Conservation (phyloP, 2,888 invertebrate genomes). For the Emmelina monodactyla region DNA sequence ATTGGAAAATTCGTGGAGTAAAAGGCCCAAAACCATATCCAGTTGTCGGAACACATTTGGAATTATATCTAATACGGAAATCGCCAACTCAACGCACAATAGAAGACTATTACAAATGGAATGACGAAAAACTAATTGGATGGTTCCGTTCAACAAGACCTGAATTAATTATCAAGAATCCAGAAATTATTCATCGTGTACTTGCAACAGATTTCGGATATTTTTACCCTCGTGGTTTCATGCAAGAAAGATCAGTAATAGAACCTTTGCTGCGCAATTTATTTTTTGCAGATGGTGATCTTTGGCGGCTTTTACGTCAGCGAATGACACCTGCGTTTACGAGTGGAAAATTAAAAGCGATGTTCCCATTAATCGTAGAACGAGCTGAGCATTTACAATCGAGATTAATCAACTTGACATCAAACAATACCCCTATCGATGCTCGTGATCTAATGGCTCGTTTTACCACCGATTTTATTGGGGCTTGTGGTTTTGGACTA, state of each 20-base stretch:
- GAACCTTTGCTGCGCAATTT: slow-evolving; percentile 17
- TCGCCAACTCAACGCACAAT: slow-evolving; percentile 11
- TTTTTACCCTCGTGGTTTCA: slow-evolving; percentile 15
- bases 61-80: not conserved
- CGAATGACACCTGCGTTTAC: slow-evolving; percentile 29
- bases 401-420: slow-evolving; percentile 15
- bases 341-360: slow-evolving; percentile 18
- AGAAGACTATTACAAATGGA: slow-evolving; percentile 15
- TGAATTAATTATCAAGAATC: slow-evolving; percentile 17
- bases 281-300: slow-evolving; percentile 18
- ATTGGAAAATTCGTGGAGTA: not conserved
- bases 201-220: slow-evolving; percentile 16
- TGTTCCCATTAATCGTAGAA: slow-evolving; percentile 19
- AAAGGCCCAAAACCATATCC: not conserved
- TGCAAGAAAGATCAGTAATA: slow-evolving; percentile 9
- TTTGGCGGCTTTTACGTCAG: slow-evolving; percentile 39
- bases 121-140: slow-evolving; percentile 16
- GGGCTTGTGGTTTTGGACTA: slow-evolving; percentile 17
- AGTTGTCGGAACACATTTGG: not conserved
- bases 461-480: slow-evolving; percentile 18
- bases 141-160: slow-evolving; percentile 12
- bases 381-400: slow-evolving; percentile 25
- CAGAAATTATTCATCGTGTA: slow-evolving; percentile 17
- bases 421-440: slow-evolving; percentile 21
- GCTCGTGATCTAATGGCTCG: slow-evolving; percentile 20